phyloP scores from a whole-genome alignment of 2,113 vertebrate species.

The Megatriorchis doriae region DNA sequence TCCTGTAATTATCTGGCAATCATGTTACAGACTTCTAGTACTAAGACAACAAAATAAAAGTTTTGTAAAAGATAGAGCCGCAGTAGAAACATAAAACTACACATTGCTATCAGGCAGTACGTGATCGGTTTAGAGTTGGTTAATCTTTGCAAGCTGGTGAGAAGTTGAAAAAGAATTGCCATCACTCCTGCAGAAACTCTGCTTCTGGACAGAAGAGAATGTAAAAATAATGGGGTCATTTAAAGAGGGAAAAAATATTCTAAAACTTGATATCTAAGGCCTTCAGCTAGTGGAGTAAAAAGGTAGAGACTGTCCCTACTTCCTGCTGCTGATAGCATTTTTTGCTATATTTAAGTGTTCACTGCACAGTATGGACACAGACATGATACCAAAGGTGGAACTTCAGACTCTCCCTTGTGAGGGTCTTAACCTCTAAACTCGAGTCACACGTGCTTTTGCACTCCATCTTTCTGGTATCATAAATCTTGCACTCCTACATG shows the following conservation, averaged over 20 bases:
- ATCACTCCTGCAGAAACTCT: not conserved
- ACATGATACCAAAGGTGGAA: not conserved
- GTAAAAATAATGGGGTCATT: not conserved
- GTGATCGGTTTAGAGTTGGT: not conserved
- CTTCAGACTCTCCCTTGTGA: not conserved
- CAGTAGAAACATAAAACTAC: not conserved
- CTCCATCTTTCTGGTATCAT: not conserved
- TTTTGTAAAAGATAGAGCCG: not conserved
- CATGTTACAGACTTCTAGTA: not conserved
- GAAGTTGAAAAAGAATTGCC: not conserved
- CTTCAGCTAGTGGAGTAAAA: not conserved
- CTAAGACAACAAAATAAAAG: not conserved
- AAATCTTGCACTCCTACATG: not conserved
- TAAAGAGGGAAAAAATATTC: not conserved
- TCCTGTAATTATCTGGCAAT: not conserved
- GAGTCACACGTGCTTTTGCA: rapidly evolving
- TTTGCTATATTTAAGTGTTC: not conserved
- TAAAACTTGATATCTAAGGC: not conserved
- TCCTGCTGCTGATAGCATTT: rapidly evolving
- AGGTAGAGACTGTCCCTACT: not conserved
- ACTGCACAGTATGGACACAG: not conserved
- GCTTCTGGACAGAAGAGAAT: not conserved
- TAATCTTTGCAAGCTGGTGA: not conserved
- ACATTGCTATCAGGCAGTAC: rapidly evolving
- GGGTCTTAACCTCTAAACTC: not conserved